Conservation (phyloP, 2,888 invertebrate genomes). For the Incurvaria masculella region DNA sequence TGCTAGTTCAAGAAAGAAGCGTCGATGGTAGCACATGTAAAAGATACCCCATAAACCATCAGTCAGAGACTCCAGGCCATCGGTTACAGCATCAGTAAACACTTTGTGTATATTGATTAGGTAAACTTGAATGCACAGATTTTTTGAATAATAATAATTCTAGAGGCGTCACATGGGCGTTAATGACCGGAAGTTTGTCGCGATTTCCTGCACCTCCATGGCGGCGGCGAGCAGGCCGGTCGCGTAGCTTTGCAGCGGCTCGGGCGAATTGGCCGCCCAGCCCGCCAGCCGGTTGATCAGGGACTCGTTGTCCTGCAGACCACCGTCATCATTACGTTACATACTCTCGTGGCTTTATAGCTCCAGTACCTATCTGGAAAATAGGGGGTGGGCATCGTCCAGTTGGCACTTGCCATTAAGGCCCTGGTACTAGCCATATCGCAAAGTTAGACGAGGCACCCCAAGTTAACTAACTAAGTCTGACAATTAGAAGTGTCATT, state of each 20-base stretch:
- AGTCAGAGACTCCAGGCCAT: background rate
- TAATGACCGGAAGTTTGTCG: slow-evolving; percentile 70
- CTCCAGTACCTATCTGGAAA: too few relatives aligned
- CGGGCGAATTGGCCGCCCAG: slow-evolving; percentile 86
- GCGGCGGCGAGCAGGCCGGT: slow-evolving; percentile 92
- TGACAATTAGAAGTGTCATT: too few relatives aligned
- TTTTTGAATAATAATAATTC: background rate
- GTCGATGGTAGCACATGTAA: too few relatives aligned
- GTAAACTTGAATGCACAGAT: slow-evolving; percentile 3
- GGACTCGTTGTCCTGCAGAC: slow-evolving; percentile 71
- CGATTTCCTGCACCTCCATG: slow-evolving; percentile 96
- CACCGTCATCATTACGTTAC: too few relatives aligned
- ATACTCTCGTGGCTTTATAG: too few relatives aligned
- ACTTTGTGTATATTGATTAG: background rate
- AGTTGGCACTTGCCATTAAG: too few relatives aligned
- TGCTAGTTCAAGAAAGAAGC: too few relatives aligned
- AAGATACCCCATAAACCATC: background rate
- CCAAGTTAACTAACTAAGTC: too few relatives aligned
- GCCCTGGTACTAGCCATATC: too few relatives aligned
- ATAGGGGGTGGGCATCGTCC: too few relatives aligned
- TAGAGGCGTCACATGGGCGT: background rate
- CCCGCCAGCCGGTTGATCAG: slow-evolving; percentile 80
- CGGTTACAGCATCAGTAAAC: background rate
- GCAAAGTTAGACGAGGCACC: too few relatives aligned
- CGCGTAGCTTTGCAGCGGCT: slow-evolving; percentile 92